These are phyloP conservation scores for Podabrus alpinus DNA, from an alignment of 2,888 invertebrate genomes.

Conservation along the genomic window DNA sequence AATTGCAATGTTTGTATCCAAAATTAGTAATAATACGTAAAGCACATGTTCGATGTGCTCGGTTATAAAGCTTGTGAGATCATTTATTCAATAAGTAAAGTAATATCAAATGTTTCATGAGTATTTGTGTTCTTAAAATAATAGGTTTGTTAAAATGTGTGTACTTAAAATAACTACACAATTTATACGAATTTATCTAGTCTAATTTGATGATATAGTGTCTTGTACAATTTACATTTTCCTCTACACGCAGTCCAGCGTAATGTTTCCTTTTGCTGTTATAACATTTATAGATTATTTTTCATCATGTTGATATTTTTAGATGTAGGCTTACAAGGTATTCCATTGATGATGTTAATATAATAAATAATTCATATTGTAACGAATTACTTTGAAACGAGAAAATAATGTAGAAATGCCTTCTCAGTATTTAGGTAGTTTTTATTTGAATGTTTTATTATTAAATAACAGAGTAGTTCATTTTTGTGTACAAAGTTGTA, in stretches of 20 bases:
- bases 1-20: not conserved
- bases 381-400: constrained; percentile 17
- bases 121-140: not conserved
- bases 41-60: not conserved
- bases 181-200: not conserved
- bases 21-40: not conserved
- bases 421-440: constrained; percentile 33
- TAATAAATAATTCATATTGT: constrained; percentile 8
- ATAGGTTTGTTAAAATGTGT: not conserved
- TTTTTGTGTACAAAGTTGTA: constrained; percentile 27
- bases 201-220: not conserved
- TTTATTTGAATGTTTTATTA: constrained; percentile 15
- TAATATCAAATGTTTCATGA: not conserved
- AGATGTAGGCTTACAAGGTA: constrained; percentile 13
- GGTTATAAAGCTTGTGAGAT: not conserved
- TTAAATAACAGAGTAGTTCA: constrained; percentile 12
- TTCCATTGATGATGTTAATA: constrained; percentile 22
- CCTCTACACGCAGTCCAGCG: not conserved
- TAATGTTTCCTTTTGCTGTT: not conserved
- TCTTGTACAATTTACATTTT: not conserved
- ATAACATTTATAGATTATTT: not conserved
- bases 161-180: not conserved
- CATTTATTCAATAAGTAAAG: not conserved
- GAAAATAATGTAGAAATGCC: constrained; percentile 34
- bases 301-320: constrained; percentile 12